Evolutionary conservation across 2,888 invertebrate genomes (phyloP), one percentile per base, ranked within the genome.

Genomic region (Agriopis marginaria): DNA sequence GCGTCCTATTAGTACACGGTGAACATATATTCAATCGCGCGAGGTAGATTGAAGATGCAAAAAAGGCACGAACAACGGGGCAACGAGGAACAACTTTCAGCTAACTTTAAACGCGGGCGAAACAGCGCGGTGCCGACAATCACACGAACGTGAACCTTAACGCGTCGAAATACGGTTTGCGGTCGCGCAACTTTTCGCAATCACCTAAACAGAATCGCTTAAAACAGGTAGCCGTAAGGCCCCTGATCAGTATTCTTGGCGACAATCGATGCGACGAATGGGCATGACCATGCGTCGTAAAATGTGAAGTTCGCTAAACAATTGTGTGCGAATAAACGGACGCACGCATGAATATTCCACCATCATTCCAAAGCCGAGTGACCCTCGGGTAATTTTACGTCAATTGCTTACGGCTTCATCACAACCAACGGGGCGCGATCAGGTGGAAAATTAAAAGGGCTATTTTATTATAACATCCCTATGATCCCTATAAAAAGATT

Each of bases 391-490:
- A 81, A 81, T 83, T 84, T 82, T 79, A 80, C 80, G 77, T 78
- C 73, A 80, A 75, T 79, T 79, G 79, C 76, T 79, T 80, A 79
- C 79, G 79, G 78, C 77, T 76, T 71, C 68, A 77, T 77, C 73
- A 77, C 74, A 80, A 71, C 73, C 73, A 89, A 82, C 82, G 85
- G 84, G 82, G 87, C 89, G 87, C 89, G 81, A 74, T 82, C 79
- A 88, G 81, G 78, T 86, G 89, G 87, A 92, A 91, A 87, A 87
- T 88, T 83, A 81, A 84, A 88, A 87, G 86, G 88, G 85, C 79
- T 80, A 79, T 75, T 67, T 75, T 74, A 75, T 77, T 76, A 75
- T 77, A 76, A 68, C 67, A 63, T 70, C 63, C 70, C 77, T 83
- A 81, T 83, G 62, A 63, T 47, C 53, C 44, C n/a, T 66, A 70